A percentile compares a stretch with the other conserved stretches of the same genome.
These are phyloP conservation scores for Neoaliturus tenellus DNA, from an alignment of 2,888 invertebrate genomes.

Conservation along the genomic window DNA sequence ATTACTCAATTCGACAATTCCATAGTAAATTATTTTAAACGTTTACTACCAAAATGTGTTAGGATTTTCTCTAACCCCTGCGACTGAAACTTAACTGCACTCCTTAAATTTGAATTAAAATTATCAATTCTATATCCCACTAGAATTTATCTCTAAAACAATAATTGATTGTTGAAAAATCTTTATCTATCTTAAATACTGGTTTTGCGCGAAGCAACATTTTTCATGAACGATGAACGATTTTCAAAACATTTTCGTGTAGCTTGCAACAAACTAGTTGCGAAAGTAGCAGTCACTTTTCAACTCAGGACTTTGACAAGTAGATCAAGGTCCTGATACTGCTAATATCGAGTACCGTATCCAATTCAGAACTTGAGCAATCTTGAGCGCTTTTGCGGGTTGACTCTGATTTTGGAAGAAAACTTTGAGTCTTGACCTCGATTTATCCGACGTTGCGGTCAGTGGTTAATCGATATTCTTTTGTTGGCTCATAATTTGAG, in stretches of 20 bases:
- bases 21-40: too few species aligned
- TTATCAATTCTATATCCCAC: too few species aligned
- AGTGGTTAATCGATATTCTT: too few species aligned
- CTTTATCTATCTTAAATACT: neutral
- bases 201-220: neutral
- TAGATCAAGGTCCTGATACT: neutral
- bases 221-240: neutral
- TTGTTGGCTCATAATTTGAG: too few species aligned
- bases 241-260: neutral
- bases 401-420: neutral
- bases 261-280: neutral
- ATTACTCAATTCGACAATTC: too few species aligned
- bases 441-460: too few species aligned
- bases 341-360: neutral
- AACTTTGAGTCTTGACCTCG: neutral
- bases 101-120: too few species aligned
- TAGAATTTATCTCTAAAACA: too few species aligned
- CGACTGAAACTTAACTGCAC: too few species aligned
- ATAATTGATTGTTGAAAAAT: neutral
- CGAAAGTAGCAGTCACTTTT: neutral
- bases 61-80: too few species aligned
- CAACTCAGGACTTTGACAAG: neutral
- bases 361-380: neutral
- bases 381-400: neutral
- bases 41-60: too few species aligned